Percentiles rank a stretch among this genome's conserved stretches.
These are phyloP conservation scores for Apistogramma diplotaenia DNA, from an alignment of 2,113 vertebrate genomes.

Conservation along the genomic window DNA sequence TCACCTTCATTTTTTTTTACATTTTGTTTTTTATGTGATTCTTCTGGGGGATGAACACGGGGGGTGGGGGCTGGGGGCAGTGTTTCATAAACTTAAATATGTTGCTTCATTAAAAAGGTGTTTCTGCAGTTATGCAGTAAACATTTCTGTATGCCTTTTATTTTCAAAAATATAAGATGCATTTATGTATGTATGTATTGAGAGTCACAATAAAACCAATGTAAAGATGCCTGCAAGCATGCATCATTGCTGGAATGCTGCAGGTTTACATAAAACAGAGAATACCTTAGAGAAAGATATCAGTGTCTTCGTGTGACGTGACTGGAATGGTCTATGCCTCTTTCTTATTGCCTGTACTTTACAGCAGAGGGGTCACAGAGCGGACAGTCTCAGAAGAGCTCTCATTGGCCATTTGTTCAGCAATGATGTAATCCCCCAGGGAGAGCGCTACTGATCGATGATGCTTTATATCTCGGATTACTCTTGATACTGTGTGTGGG, in stretches of 20 bases:
- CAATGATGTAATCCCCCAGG: constrained; percentile 62
- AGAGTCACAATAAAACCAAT: not conserved
- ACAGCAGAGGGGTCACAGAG: constrained; percentile 52
- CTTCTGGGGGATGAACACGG: not conserved
- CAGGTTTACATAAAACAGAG: constrained; percentile 26
- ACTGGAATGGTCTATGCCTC: constrained; percentile 2
- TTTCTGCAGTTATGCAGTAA: not conserved
- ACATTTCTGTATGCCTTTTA: not conserved
- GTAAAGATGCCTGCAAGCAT: not conserved
- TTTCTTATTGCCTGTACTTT: constrained; percentile 40
- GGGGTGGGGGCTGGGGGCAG: too few relatives aligned
- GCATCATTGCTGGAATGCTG: not conserved
- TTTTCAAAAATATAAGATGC: not conserved
- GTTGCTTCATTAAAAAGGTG: not conserved
- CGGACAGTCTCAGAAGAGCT: constrained; percentile 36
- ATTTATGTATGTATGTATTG: not conserved
- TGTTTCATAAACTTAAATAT: not conserved
- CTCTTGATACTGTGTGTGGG: constrained; percentile 39
- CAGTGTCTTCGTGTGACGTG: constrained; percentile 16
- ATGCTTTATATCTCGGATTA: constrained; percentile 55
- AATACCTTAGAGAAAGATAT: constrained; percentile 21
- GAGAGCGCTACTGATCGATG: constrained; percentile 57
- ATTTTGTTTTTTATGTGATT: not conserved
- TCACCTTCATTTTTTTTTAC: not conserved
- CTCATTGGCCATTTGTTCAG: constrained; percentile 57